phyloP scores from a whole-genome alignment of 1,140 invertebrate genomes.

The Euschistus heros region DNA sequence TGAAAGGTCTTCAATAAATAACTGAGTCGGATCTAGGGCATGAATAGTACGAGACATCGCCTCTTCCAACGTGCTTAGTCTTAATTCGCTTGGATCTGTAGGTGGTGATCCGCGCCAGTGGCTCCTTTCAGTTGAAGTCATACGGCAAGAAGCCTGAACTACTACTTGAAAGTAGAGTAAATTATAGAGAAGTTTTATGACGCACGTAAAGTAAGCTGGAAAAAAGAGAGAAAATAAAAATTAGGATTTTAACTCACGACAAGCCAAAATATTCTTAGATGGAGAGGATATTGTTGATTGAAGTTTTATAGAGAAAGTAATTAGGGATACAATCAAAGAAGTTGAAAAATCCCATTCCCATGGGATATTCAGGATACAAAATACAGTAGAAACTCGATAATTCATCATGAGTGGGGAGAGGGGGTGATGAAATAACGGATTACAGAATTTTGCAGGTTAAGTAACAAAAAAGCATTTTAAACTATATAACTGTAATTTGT shows the following conservation, averaged over 20 bases:
- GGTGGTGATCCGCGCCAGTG: slow-evolving; percentile 17
- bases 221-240: slow-evolving; percentile 29
- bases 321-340: not conserved
- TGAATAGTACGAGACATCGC: slow-evolving; percentile 38
- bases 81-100: not conserved
- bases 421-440: no score
- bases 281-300: not conserved
- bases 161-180: slow-evolving; percentile 80
- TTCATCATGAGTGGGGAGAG: no score
- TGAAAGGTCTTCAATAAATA: slow-evolving; percentile 40
- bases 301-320: not conserved
- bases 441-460: no score
- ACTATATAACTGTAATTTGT: no score
- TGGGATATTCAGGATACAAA: no score
- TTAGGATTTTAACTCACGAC: slow-evolving; percentile 15
- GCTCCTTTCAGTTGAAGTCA: slow-evolving; percentile 42
- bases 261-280: not conserved
- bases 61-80: slow-evolving; percentile 20
- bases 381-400: no score
- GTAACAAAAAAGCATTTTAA: no score
- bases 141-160: slow-evolving; percentile 53
- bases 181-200: slow-evolving; percentile 79
- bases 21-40: slow-evolving; percentile 38
- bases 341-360: no score
- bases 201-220: slow-evolving; percentile 75